phyloP scores from a whole-genome alignment of 2,113 vertebrate species.

The Electrona antarctica region DNA sequence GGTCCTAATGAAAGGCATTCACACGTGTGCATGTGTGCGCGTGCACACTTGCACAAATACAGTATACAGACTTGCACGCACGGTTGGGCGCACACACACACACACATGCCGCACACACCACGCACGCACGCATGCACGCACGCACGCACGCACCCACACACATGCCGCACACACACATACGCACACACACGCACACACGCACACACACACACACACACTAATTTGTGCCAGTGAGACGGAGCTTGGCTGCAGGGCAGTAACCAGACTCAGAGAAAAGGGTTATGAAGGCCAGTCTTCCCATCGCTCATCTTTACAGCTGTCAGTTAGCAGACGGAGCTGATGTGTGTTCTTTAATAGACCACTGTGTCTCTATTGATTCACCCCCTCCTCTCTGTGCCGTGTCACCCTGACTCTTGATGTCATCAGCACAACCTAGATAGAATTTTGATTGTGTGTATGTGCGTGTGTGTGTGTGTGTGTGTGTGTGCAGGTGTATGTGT shows the following conservation, averaged over 20 bases:
- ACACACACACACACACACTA: too few species aligned
- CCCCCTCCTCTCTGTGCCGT: slow-evolving; percentile 27
- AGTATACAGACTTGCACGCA: not conserved
- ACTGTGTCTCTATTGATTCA: slow-evolving; percentile 65
- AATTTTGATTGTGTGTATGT: slow-evolving; percentile 33
- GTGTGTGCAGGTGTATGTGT: not conserved
- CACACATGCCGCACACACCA: too few species aligned
- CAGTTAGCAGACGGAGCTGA: slow-evolving; percentile 58
- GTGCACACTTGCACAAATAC: not conserved
- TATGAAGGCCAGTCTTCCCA: slow-evolving; percentile 58
- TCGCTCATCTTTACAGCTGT: slow-evolving; percentile 73
- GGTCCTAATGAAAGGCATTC: slow-evolving; percentile 28
- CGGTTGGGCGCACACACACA: not conserved
- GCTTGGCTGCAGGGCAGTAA: not conserved
- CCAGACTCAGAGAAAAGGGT: slow-evolving; percentile 46
- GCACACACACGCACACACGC: not conserved
- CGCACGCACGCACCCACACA: not conserved
- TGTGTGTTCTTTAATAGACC: slow-evolving; percentile 64
- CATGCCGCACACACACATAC: not conserved
- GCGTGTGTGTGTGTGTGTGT: slow-evolving; percentile 17
- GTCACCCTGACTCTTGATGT: slow-evolving; percentile 47
- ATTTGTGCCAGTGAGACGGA: slow-evolving; percentile 10
- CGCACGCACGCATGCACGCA: not conserved
- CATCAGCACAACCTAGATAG: slow-evolving; percentile 41
- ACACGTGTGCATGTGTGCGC: not conserved